Evolutionary conservation across 2,888 invertebrate genomes (phyloP), one percentile per base, ranked within the genome.

Genomic region (Erynnis tages): DNA sequence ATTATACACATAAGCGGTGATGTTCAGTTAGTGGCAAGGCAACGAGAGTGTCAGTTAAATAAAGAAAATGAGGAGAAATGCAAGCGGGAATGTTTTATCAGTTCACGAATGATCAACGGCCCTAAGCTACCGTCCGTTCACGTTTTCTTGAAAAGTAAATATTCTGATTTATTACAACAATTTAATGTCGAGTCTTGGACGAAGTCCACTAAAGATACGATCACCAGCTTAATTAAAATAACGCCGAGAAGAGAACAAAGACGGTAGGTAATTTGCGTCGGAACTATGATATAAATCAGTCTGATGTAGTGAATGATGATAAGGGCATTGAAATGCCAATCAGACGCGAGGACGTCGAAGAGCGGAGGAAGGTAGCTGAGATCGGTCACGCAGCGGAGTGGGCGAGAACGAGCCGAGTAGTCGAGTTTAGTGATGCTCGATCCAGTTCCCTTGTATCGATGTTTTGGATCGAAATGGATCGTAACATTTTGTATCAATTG

Each of bases 1-100:
- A 78, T 72, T 60, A 62, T 79, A 85, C 73, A 78, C 73, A 77
- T 73, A 89, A 88, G 89, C 88, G 66, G 84, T 87, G 83, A 75
- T 78, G 68, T 79, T 81, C 74, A 85, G 88, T 89, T 89, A 89
- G 88, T 89, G 88, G 87, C 89, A 89, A 85, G 88, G 85, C 84
- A 82, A 75, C 73, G 67, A 79, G 76, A 73, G 75, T 83, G 81
- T 85, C 73, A 80, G 82, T 83, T 70, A 73, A 67, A 73, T 65
- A 21, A 16, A 19, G 19, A n/a, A 16, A 40, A 23, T 27, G 10
- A 60, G 59, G 66, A 67, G 71, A 71, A 71, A 73, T 69, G 72
- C 76, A 88, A 85, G 85, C 88, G 86, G 85, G 84, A 87, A 80
- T 74, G 73, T 35, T 16, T n/a, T n/a, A n/a, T n/a, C n/a, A n/a